These are phyloP conservation scores for Cataglyphis altisquamis DNA, from an alignment of 2,888 invertebrate species.

Conservation along the genomic window DNA sequence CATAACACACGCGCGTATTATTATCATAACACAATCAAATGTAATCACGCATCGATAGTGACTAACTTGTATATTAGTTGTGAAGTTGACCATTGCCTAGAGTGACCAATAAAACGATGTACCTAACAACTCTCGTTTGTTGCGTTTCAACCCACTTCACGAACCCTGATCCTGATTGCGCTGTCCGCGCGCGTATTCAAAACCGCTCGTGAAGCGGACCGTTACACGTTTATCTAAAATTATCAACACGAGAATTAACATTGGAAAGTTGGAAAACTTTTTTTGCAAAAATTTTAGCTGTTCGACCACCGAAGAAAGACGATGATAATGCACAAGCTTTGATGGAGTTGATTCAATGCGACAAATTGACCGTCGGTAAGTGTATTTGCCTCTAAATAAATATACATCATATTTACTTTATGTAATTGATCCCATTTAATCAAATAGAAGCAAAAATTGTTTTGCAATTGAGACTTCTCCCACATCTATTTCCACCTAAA, in stretches of 20 bases:
- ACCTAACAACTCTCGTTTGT: too few relatives aligned
- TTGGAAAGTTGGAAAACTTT: background rate
- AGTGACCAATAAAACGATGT: too few relatives aligned
- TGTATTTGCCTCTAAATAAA: background rate
- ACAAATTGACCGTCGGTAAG: background rate
- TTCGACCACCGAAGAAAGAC: slow-evolving; percentile 10
- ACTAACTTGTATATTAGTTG: too few relatives aligned
- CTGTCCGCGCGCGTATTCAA: too few relatives aligned
- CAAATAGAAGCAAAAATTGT: slow-evolving; percentile 4
- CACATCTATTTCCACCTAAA: slow-evolving; percentile 15
- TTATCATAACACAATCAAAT: too few relatives aligned
- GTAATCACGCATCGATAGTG: too few relatives aligned
- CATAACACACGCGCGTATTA: too few relatives aligned
- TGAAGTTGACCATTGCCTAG: too few relatives aligned
- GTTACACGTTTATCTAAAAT: background rate
- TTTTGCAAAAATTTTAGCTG: background rate
- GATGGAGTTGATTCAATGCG: background rate
- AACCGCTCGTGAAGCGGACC: too few relatives aligned
- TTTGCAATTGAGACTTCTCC: slow-evolving; percentile 1
- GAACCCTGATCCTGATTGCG: too few relatives aligned
- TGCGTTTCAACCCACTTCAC: too few relatives aligned
- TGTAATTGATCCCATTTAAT: background rate
- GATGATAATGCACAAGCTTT: background rate
- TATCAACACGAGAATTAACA: slow-evolving; percentile 2
- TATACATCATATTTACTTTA: background rate